Conservation (phyloP, 2,113 vertebrate genomes). For the Clarias macrocephalus region DNA sequence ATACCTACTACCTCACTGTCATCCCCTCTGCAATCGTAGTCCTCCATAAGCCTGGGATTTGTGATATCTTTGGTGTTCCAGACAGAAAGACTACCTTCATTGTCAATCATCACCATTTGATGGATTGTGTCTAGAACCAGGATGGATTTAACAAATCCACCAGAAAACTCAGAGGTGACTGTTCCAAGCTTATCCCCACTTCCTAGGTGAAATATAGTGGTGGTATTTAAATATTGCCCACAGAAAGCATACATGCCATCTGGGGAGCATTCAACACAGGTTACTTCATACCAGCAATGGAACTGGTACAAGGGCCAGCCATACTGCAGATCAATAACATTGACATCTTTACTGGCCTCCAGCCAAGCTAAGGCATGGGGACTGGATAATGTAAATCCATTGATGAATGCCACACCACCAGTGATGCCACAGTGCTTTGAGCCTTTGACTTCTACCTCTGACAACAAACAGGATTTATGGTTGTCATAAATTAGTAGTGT, state of each 20-base stretch:
- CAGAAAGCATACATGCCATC: constrained; percentile 95
- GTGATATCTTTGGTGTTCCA: constrained; percentile 95
- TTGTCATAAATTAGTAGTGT: constrained; percentile 96
- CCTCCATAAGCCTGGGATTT: constrained; percentile 90
- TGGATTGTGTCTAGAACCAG: constrained; percentile 88
- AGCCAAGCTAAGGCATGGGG: constrained; percentile 97
- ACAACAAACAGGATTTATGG: constrained; percentile 93
- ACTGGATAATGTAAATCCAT: constrained; percentile 90
- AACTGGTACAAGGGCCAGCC: constrained; percentile 98
- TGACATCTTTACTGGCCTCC: constrained; percentile 95
- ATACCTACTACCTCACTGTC: constrained; percentile 92
- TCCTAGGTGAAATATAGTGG: constrained; percentile 91
- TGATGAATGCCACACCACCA: constrained; percentile 86
- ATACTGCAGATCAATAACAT: constrained; percentile 92
- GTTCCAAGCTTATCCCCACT: constrained; percentile 95
- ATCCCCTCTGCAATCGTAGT: constrained; percentile 93
- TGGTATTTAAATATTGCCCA: constrained; percentile 93
- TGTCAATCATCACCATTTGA: constrained; percentile 98
- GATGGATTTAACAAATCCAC: constrained; percentile 95
- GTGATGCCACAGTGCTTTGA: constrained; percentile 85
- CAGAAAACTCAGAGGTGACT: constrained; percentile 93
- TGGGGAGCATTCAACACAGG: constrained; percentile 93
- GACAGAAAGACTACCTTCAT: constrained; percentile 92
- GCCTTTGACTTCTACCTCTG: constrained; percentile 96
- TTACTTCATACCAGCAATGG: constrained; percentile 99